These are phyloP conservation scores for Megaceryle alcyon DNA, from an alignment of 2,797 vertebrate species.

Conservation along the genomic window DNA sequence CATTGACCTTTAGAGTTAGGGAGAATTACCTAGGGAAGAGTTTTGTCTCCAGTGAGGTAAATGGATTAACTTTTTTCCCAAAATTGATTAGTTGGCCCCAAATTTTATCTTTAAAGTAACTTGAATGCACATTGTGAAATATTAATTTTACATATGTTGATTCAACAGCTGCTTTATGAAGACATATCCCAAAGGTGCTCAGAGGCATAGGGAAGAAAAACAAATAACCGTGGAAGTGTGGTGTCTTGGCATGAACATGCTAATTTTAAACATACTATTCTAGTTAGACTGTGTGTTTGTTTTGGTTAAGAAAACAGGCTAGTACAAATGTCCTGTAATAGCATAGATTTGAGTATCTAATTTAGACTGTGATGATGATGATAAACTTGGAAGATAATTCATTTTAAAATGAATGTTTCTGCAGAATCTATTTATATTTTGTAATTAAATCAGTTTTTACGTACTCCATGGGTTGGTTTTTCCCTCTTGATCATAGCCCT, in stretches of 20 bases:
- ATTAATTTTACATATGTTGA: not conserved
- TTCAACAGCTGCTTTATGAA: constrained; percentile 9
- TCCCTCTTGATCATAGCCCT: not conserved
- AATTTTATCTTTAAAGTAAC: not conserved
- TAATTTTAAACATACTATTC: not conserved
- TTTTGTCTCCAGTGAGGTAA: not conserved
- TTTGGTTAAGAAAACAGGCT: constrained; percentile 1
- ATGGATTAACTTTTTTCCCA: not conserved
- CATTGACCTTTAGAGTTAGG: not conserved
- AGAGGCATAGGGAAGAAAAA: not conserved
- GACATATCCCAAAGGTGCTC: not conserved
- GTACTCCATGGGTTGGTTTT: not conserved
- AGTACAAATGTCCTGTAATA: not conserved
- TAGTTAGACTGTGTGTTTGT: not conserved
- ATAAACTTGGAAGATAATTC: not conserved
- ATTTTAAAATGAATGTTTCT: not conserved
- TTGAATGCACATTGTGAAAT: not conserved
- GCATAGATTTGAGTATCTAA: not conserved
- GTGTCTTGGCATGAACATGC: not conserved
- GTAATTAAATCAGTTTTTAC: not conserved
- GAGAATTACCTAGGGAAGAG: not conserved
- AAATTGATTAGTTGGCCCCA: not conserved
- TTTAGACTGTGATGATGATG: not conserved
- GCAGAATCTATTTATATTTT: not conserved
- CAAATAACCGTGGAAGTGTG: not conserved